A percentile compares a stretch with the other conserved stretches of the same genome.
Conservation (phyloP, 2,888 invertebrate species). For the Rhodophaea formosa region DNA sequence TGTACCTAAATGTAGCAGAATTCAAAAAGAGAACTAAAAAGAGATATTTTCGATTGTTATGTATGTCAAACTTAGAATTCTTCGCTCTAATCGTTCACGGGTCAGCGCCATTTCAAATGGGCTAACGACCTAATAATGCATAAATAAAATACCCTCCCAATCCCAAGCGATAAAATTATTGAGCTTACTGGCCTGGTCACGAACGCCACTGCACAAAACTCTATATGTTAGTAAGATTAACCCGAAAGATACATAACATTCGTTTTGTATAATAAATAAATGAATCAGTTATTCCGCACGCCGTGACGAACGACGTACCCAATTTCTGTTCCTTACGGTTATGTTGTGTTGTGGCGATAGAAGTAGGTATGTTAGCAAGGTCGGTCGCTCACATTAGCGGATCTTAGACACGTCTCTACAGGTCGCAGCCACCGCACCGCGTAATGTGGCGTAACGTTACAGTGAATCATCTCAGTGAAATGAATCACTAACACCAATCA, state of each 20-base stretch:
- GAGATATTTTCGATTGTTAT: not conserved
- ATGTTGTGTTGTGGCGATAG: constrained; percentile 24
- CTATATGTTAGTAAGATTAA: constrained; percentile 8
- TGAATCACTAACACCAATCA: constrained; percentile 22
- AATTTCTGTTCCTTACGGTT: constrained; percentile 26
- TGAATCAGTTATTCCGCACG: not conserved
- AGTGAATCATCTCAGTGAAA: constrained; percentile 20
- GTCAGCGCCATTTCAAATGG: constrained; percentile 30
- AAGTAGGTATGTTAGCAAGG: constrained; percentile 51
- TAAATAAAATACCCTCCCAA: constrained; percentile 33
- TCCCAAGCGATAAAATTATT: constrained; percentile 39
- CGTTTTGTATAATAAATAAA: not conserved
- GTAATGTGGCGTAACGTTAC: constrained; percentile 16
- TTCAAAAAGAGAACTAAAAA: not conserved
- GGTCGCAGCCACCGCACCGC: constrained; percentile 20
- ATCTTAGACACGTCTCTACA: constrained; percentile 35
- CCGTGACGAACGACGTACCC: constrained; percentile 1
- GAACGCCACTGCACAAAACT: constrained; percentile 31
- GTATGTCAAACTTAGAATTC: not conserved
- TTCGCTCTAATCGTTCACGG: constrained; percentile 16
- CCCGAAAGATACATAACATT: not conserved
- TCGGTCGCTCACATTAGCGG: constrained; percentile 57
- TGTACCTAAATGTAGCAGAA: too few species aligned
- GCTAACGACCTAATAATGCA: constrained; percentile 35
- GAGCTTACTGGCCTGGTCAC: constrained; percentile 42